A percentile compares a stretch with the other conserved stretches of the same genome.
Evolutionary conservation across 2,888 invertebrate species (phyloP).

Genomic region (Diarsia mendica): DNA sequence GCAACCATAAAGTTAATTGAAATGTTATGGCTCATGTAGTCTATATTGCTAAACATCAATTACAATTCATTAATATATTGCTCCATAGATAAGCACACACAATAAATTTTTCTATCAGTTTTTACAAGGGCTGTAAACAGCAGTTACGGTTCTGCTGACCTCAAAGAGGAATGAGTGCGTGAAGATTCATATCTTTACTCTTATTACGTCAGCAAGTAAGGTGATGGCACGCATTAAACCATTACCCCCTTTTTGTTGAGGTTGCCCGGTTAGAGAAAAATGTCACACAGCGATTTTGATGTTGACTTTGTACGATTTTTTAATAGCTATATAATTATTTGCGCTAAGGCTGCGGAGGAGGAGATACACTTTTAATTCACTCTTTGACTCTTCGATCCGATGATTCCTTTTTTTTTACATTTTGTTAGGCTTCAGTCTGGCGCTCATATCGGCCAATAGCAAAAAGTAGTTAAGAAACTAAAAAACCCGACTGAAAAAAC

Average conservation of each 20-base stretch:
- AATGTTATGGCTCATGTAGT: neutral
- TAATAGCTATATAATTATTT: neutral
- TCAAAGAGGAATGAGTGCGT: constrained; percentile 54
- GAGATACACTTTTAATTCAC: neutral
- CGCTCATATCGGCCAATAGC: neutral
- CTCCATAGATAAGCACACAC: constrained; percentile 17
- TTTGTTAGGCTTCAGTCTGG: neutral
- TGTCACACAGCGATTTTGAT: constrained; percentile 4
- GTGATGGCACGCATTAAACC: constrained; percentile 17
- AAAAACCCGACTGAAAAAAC: too few relatives aligned
- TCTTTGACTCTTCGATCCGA: neutral
- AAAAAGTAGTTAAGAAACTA: too few relatives aligned
- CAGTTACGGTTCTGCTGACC: constrained; percentile 38
- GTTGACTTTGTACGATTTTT: neutral
- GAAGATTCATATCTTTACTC: constrained; percentile 51
- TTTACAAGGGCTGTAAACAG: constrained; percentile 35
- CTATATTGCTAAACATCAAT: constrained; percentile 3
- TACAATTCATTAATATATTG: constrained; percentile 17
- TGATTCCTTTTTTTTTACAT: neutral
- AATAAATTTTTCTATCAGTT: constrained; percentile 24
- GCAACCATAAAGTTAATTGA: neutral
- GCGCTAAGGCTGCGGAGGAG: too few relatives aligned
- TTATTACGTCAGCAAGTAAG: constrained; percentile 41
- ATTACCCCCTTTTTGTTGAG: constrained; percentile 10
- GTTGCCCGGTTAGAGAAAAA: neutral